phyloP scores from a whole-genome alignment of 2,797 vertebrate genomes.

The Pagetopsis macropterus region DNA sequence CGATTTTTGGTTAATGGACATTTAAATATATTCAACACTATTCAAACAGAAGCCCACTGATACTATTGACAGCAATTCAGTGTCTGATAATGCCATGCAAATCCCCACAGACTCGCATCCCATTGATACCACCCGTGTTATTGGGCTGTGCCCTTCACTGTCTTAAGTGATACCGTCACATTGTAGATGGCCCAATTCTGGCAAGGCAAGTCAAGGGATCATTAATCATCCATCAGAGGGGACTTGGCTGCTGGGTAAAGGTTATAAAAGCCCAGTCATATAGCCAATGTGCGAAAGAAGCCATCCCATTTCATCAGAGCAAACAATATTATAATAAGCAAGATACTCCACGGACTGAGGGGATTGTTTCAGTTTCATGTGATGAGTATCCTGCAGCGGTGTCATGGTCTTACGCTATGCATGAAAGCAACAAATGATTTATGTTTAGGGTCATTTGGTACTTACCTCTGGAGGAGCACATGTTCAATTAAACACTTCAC shows the following conservation, averaged over 20 bases:
- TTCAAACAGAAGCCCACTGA: not conserved
- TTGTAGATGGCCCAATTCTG: conserved; percentile 64
- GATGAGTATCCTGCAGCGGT: conserved; percentile 27
- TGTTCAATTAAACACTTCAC: conserved; percentile 67
- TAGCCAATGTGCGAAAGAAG: conserved; percentile 39
- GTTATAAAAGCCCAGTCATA: conserved; percentile 57
- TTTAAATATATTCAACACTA: not conserved
- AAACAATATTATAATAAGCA: conserved; percentile 5
- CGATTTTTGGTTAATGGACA: not conserved
- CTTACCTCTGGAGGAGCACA: conserved; percentile 52
- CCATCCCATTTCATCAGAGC: conserved; percentile 30
- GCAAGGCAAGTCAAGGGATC: conserved; percentile 56
- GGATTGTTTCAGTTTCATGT: not conserved
- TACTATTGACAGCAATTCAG: not conserved
- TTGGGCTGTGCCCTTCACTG: conserved; percentile 64
- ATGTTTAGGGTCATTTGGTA: conserved; percentile 8
- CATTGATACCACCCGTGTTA: conserved; percentile 22
- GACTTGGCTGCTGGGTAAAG: conserved; percentile 58
- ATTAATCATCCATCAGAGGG: conserved; percentile 68
- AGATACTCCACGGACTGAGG: not conserved
- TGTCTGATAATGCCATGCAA: not conserved
- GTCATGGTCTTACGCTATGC: conserved; percentile 9
- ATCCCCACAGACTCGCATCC: not conserved
- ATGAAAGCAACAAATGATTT: conserved; percentile 32
- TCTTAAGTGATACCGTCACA: conserved; percentile 61